Evolutionary conservation across 2,888 invertebrate species (phyloP).

Genomic region (Drosophila putrida): DNA sequence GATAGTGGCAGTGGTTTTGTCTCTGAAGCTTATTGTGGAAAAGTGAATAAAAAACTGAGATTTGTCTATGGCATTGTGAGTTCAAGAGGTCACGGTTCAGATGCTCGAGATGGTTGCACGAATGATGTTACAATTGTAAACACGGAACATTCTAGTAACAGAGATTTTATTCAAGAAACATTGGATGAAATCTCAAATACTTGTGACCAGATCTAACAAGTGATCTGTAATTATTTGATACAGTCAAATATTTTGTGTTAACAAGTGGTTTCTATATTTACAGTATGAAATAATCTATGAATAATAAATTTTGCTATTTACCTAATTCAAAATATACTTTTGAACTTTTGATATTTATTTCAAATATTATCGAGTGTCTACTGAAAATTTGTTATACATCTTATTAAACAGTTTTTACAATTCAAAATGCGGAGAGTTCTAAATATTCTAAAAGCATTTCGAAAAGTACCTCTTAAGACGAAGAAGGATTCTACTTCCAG

Average conservation of each 20-base stretch:
- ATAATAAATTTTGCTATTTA: background rate
- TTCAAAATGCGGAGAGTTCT: constrained; percentile 39
- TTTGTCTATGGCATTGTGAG: constrained; percentile 29
- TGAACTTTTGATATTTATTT: background rate
- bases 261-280: no score
- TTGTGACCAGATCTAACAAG: background rate
- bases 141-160: rapidly evolving
- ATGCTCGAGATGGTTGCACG: rapidly evolving
- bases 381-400: background rate
- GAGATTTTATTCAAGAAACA: background rate
- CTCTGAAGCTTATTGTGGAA: rapidly evolving
- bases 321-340: background rate
- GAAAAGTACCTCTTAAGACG: constrained; percentile 22
- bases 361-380: background rate
- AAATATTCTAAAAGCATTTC: constrained; percentile 29
- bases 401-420: background rate
- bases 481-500: background rate
- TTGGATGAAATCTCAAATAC: background rate
- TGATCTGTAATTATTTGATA: no score
- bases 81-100: rapidly evolving
- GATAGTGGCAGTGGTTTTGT: constrained; percentile 37
- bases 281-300: background rate
- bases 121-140: rapidly evolving
- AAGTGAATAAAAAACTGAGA: background rate
- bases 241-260: no score